Base-by-base conservation (phyloP, 2,113 vertebrate species). In the Talpa occidentalis region DNA sequence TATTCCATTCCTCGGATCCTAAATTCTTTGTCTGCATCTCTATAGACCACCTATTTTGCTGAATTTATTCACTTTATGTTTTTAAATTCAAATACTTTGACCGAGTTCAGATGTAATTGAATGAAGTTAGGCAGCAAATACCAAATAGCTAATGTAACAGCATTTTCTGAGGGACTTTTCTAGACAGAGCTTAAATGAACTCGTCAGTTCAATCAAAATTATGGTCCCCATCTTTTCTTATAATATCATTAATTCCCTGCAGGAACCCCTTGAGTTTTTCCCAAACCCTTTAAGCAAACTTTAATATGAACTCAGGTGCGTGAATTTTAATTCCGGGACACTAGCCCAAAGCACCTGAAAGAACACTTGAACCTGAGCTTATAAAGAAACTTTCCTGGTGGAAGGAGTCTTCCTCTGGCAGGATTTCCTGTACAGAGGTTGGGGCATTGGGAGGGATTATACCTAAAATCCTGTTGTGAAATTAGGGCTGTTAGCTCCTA, bases 191-290 rank as follows among this genome's bases (percentile, higher is more conserved):
- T 94, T 84, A 70, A 92, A 90, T 49, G 77, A 94, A 85, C 21
- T 70, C n/a, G 54, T 86, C 44, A 84, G 12, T 66, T 95, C 78
- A 77, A 93, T 94, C 22, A 96, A 92, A 93, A 78, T 74, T 62
- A 21, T 77, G 54, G 37, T 92, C 64, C 44, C 10, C 60, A 12
- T 73, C 56, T 17, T 96, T 95, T 97, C 76, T 90, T 86, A 70
- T 40, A 90, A 62, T 92, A 44, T 90, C 60, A 81, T 17, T 88
- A 54, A 35, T 79, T 85, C 72, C 70, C 52, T 64, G 17, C 35
- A 85, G 70, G 19, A 24, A 86, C 59, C 37, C 35, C 62, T 78
- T 72, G 6, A 42, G 44, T 76, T 94, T 93, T 49, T 24, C n/a
- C 24, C 87, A 94, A 70, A 19, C 3, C 12, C 19, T 82, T 73